These are phyloP conservation scores for Rhineura floridana DNA, from an alignment of 2,113 vertebrate genomes.

Conservation along the genomic window DNA sequence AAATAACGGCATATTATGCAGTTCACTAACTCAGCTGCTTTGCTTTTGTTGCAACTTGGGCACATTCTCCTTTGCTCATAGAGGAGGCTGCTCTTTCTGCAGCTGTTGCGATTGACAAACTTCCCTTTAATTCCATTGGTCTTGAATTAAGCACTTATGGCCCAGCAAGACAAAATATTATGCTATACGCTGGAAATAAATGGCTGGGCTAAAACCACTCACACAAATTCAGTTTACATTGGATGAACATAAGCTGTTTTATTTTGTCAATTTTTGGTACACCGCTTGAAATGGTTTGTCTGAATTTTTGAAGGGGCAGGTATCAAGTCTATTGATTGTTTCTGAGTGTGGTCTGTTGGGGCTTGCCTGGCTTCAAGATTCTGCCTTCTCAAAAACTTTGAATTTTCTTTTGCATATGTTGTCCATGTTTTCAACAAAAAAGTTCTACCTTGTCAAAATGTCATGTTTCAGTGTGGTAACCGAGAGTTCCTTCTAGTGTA, in stretches of 20 bases:
- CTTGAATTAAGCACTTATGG: slow-evolving; percentile 6
- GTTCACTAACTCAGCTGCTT: slow-evolving; percentile 37
- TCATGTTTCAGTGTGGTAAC: neutral
- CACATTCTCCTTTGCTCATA: neutral
- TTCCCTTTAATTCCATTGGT: slow-evolving; percentile 29
- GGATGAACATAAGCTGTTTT: neutral
- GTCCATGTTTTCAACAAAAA: neutral
- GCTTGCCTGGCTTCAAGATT: neutral
- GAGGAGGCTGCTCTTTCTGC: slow-evolving; percentile 26
- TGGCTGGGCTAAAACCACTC: neutral
- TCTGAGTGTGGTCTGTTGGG: neutral
- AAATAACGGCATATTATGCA: slow-evolving; percentile 39
- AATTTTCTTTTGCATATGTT: neutral
- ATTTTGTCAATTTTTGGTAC: neutral
- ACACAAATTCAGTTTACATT: neutral
- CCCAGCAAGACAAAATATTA: neutral
- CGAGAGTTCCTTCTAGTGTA: too few relatives aligned
- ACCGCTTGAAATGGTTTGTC: neutral
- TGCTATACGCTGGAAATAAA: neutral
- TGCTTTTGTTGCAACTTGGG: neutral
- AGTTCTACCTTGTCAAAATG: neutral
- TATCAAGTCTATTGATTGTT: neutral
- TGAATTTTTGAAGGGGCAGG: neutral
- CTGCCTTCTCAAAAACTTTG: neutral
- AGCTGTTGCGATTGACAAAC: neutral